Evolutionary conservation across 2,797 vertebrate genomes (phyloP), one percentile per base, ranked within the genome.

Genomic region (Orestias chungarensis): DNA sequence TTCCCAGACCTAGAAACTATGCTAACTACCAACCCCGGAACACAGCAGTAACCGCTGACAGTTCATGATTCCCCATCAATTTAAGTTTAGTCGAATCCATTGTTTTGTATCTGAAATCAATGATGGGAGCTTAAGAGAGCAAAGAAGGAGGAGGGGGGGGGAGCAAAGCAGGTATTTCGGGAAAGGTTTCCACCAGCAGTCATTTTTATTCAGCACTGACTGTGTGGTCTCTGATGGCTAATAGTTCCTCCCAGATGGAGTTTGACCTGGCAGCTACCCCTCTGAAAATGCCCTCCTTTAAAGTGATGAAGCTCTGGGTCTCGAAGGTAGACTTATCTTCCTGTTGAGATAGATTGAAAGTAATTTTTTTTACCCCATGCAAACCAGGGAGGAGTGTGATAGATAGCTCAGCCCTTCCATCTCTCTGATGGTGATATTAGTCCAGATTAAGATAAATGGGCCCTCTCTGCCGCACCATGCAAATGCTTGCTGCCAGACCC

Each of bases 381-480:
- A 90, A 88, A 86, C 76, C 76, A 66, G 66, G 79, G 68, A 84
- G 79, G 81, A 76, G 79, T 72, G 86, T 91, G 89, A 92, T 91
- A 82, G 86, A 92, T 92, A 74, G 87, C 82, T 84, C 85, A 76
- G 83, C 79, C 73, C 69, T 70, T 83, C 75, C 79, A 82, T 88
- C 84, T 89, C 87, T 81, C 89, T 88, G 84, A 90, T 92, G 89
- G 88, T 46, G 83, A 87, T 90, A 92, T 92, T 92, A 91, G 88
- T 84, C 80, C 80, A 89, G 88, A 92, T 92, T 92, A 92, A 90
- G 90, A 93, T 82, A 85, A 91, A 92, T 91, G 88, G 77, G 71
- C 71, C 82, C 66, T 69, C 79, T 78, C 87, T 83, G 80, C 66
- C 73, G 86, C 84, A 83, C 87, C 88, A 90, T 90, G 88, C 91